Base-by-base conservation (phyloP, 2,797 vertebrate species). In the Perodicticus potto region DNA sequence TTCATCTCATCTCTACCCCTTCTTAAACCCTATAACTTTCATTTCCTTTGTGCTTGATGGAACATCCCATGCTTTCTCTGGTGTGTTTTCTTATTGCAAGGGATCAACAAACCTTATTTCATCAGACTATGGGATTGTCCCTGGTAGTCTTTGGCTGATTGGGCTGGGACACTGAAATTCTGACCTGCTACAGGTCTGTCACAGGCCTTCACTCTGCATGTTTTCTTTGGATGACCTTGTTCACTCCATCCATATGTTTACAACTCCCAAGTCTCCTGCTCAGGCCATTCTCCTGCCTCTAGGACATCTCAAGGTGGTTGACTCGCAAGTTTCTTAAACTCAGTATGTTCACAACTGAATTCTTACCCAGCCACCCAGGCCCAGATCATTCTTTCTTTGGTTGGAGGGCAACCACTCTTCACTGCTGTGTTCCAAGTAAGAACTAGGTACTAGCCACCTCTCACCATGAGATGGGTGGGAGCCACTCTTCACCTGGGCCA, bases 161-260 rank as follows among this genome's bases (percentile, higher is more conserved):
- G 61, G 32, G 17, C 23, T 43, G 25, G 40, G 55, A 59, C 22
- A 74, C 10, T 65, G 34, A 78, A 87, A 73, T 86, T 72, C 7
- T 83, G 43, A 53, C 14, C 37, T 12, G 27, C 20, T n/a, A 7
- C 45, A 67, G 67, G 13, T 73, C 53, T 76, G 65, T n/a, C 43
- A 70, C 3, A 34, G 70, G 61, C 5, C 20, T n/a, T 19, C 10
- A n/a, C 14, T 63, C 61, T 72, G 40, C 69, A 27, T 14, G 10
- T 23, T 86, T 69, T 74, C 59, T 95, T 91, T 61, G 63, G 55
- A 83, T 74, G 61, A 90, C 13, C 37, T 93, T 37, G n/a, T 84
- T 94, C 12, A 43, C 29, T 65, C 40, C 55, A 80, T 67, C 40
- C 49, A 25, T 83, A 72, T 78, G 32, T 27, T 32, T 63, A 63